Conservation (phyloP, 2,113 vertebrate genomes). For the Coptodon rendalli region DNA sequence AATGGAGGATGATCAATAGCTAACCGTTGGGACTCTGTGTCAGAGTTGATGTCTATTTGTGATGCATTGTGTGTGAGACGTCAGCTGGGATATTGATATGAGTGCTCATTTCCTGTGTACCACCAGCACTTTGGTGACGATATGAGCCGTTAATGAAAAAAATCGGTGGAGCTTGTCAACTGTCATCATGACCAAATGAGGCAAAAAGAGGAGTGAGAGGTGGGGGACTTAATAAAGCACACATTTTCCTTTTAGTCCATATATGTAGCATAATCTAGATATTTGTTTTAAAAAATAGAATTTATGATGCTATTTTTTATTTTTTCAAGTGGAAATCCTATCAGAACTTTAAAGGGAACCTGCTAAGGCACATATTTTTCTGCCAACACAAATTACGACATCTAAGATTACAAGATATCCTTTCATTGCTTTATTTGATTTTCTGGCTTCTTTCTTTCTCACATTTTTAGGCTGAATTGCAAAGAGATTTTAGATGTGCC, state of each 20-base stretch:
- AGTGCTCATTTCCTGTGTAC: slow-evolving; percentile 62
- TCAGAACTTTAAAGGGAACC: slow-evolving; percentile 23
- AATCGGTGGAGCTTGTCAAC: slow-evolving; percentile 54
- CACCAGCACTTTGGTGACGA: slow-evolving; percentile 18
- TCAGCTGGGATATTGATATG: slow-evolving; percentile 51
- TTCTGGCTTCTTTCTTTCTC: not conserved
- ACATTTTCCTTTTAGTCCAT: slow-evolving; percentile 10
- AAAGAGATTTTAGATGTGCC: not conserved
- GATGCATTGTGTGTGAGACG: slow-evolving; percentile 38
- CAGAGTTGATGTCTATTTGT: slow-evolving; percentile 21
- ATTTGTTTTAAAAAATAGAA: not conserved
- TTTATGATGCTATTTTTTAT: not conserved
- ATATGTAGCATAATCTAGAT: slow-evolving; percentile 30
- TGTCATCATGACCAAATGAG: slow-evolving; percentile 53
- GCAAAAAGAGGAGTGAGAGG: slow-evolving; percentile 10
- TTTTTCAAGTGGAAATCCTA: slow-evolving; percentile 10
- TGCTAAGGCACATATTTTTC: slow-evolving; percentile 7
- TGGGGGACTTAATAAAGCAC: slow-evolving; percentile 32
- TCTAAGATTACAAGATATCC: slow-evolving; percentile 35
- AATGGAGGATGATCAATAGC: slow-evolving; percentile 27
- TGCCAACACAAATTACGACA: slow-evolving; percentile 40
- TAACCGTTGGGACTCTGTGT: not conserved
- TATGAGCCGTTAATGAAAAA: slow-evolving; percentile 64
- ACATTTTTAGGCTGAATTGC: not conserved
- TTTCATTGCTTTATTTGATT: slow-evolving; percentile 34